phyloP scores from a whole-genome alignment of 2,797 vertebrate genomes.

The Scyliorhinus canicula region DNA sequence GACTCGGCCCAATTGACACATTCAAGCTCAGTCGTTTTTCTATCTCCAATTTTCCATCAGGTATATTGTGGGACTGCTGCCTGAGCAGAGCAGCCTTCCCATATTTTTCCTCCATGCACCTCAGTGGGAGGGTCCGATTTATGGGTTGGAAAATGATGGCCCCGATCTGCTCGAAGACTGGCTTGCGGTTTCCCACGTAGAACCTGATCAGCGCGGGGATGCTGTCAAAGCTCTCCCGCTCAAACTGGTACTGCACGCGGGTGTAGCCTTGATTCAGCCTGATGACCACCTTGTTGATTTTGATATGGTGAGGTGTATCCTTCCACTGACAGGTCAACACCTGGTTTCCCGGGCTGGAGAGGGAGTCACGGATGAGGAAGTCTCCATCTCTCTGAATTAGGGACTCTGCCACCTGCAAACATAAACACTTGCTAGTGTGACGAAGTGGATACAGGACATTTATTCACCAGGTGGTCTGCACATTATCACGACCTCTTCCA shows the following conservation, averaged over 20 bases:
- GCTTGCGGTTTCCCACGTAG: slow-evolving; percentile 87
- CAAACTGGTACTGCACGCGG: slow-evolving; percentile 82
- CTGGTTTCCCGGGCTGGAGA: slow-evolving; percentile 86
- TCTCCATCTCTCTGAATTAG: slow-evolving; percentile 87
- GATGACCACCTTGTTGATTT: slow-evolving; percentile 79
- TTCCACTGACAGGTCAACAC: slow-evolving; percentile 96
- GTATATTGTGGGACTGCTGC: slow-evolving; percentile 44
- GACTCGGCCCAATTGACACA: slow-evolving; percentile 58
- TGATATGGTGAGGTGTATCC: slow-evolving; percentile 88
- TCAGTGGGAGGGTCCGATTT: slow-evolving; percentile 79
- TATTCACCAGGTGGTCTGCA: not conserved
- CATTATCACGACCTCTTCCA: not conserved
- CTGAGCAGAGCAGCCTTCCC: slow-evolving; percentile 53
- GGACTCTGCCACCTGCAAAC: slow-evolving; percentile 76
- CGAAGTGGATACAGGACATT: not conserved
- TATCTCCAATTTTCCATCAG: slow-evolving; percentile 60
- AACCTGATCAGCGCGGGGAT: slow-evolving; percentile 81
- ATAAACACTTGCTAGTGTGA: slow-evolving; percentile 32
- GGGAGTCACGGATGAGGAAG: slow-evolving; percentile 87
- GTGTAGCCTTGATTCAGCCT: slow-evolving; percentile 83
- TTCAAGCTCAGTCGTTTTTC: slow-evolving; percentile 79
- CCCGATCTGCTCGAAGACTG: slow-evolving; percentile 81
- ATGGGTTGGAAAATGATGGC: slow-evolving; percentile 93
- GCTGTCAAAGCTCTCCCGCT: slow-evolving; percentile 84
- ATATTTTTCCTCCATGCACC: slow-evolving; percentile 83